These are phyloP conservation scores for Metopolophium dirhodum DNA, from an alignment of 1,140 invertebrate species.

Conservation along the genomic window DNA sequence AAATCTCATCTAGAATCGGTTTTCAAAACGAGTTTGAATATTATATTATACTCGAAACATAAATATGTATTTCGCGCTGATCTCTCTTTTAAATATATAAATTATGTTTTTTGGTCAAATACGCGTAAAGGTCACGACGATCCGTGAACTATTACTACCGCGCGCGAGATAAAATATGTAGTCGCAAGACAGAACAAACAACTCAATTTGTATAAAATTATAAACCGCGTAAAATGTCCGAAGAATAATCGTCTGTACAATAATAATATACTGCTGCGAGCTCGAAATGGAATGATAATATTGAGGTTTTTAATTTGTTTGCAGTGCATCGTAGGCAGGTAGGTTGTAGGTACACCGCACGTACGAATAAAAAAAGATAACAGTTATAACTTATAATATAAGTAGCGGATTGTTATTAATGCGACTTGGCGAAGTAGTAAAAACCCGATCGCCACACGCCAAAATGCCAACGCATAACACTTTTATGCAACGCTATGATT, in stretches of 20 bases:
- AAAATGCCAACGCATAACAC: background rate
- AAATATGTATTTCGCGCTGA: constrained; percentile 10
- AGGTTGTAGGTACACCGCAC: background rate
- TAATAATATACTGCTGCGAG: too few relatives aligned
- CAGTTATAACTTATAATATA: background rate
- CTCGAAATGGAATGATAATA: background rate
- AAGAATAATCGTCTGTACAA: background rate
- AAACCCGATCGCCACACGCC: background rate
- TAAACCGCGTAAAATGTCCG: background rate
- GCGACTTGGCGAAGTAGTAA: background rate
- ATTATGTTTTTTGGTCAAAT: constrained; percentile 14
- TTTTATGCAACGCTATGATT: background rate
- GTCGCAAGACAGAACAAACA: background rate
- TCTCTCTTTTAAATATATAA: constrained; percentile 30
- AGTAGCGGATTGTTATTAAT: background rate
- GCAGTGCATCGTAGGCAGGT: background rate
- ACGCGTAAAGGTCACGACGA: constrained; percentile 23
- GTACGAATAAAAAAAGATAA: background rate
- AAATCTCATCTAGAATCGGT: constrained; percentile 5
- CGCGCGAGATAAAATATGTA: background rate
- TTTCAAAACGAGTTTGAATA: constrained; percentile 34
- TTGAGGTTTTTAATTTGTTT: background rate
- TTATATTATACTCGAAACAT: background rate
- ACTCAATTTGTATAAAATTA: background rate
- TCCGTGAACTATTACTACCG: background rate